A percentile compares a stretch with the other conserved stretches of the same genome.
phyloP scores from a whole-genome alignment of 2,113 vertebrate species.

The Microcebus tavaratra region DNA sequence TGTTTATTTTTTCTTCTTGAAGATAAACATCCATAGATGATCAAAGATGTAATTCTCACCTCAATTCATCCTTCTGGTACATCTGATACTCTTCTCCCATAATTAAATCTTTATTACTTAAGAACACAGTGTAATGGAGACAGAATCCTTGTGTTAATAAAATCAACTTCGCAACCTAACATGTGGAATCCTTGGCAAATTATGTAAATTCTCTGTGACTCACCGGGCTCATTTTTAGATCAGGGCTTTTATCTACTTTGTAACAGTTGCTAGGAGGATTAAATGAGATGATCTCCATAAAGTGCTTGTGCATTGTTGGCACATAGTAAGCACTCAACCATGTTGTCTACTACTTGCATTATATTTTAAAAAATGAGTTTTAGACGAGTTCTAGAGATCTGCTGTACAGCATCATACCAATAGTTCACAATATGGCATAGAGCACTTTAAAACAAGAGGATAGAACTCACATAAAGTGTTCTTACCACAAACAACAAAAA shows the following conservation, averaged over 20 bases:
- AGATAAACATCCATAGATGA: not conserved
- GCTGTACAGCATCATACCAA: not conserved
- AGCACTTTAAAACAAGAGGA: not conserved
- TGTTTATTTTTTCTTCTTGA: not conserved
- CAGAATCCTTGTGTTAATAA: not conserved
- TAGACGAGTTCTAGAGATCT: not conserved
- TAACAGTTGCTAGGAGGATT: not conserved
- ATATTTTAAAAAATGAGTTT: not conserved
- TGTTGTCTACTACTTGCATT: too few species aligned
- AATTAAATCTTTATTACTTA: not conserved
- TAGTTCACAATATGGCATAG: not conserved
- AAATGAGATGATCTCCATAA: not conserved
- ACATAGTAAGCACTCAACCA: not conserved
- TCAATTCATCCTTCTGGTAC: not conserved
- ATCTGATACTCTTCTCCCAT: not conserved
- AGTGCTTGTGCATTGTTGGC: not conserved
- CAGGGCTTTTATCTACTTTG: too few species aligned
- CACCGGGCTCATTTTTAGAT: not conserved
- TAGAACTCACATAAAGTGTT: not conserved
- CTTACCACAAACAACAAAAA: not conserved
- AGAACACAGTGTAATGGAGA: not conserved
- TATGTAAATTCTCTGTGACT: not conserved
- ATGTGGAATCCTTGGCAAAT: not conserved
- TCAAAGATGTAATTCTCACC: not conserved
- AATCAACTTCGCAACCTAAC: not conserved